A percentile compares a stretch with the other conserved stretches of the same genome.
phyloP scores from a whole-genome alignment of 2,888 invertebrate genomes.

The Saturnia japonica region DNA sequence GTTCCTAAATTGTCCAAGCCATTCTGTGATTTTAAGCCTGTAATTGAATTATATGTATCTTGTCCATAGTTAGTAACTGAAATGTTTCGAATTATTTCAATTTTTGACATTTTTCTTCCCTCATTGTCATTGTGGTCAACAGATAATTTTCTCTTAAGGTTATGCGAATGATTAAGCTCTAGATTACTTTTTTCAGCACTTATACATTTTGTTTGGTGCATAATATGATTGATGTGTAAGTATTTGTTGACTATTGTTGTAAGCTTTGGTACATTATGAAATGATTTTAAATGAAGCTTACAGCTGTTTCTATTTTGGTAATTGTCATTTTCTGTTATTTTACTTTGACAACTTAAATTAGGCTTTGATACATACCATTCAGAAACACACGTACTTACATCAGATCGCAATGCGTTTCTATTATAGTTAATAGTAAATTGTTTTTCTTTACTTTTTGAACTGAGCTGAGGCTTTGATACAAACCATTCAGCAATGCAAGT shows the following conservation, averaged over 20 bases:
- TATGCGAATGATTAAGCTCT: neutral
- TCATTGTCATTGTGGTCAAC: neutral
- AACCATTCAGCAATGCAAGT: slow-evolving; percentile 30
- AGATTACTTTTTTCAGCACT: neutral
- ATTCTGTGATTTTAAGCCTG: neutral
- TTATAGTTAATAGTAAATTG: neutral
- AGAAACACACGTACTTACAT: neutral
- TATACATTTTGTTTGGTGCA: neutral
- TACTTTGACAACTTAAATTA: neutral
- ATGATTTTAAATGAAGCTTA: neutral
- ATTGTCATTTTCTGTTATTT: neutral
- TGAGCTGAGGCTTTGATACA: slow-evolving; percentile 21
- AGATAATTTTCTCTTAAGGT: slow-evolving; percentile 1
- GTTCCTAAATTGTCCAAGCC: neutral
- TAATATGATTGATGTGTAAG: neutral
- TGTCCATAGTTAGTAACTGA: neutral
- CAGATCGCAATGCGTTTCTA: neutral
- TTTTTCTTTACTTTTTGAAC: neutral
- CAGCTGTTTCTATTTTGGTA: neutral
- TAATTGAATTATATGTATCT: slow-evolving; percentile 1
- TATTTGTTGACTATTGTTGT: slow-evolving; percentile 4
- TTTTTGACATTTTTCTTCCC: slow-evolving; percentile 1
- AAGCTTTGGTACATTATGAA: slow-evolving; percentile 1
- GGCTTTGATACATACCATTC: neutral
- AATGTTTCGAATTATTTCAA: neutral